phyloP scores from a whole-genome alignment of 2,113 vertebrate genomes.

The Rostratula benghalensis region DNA sequence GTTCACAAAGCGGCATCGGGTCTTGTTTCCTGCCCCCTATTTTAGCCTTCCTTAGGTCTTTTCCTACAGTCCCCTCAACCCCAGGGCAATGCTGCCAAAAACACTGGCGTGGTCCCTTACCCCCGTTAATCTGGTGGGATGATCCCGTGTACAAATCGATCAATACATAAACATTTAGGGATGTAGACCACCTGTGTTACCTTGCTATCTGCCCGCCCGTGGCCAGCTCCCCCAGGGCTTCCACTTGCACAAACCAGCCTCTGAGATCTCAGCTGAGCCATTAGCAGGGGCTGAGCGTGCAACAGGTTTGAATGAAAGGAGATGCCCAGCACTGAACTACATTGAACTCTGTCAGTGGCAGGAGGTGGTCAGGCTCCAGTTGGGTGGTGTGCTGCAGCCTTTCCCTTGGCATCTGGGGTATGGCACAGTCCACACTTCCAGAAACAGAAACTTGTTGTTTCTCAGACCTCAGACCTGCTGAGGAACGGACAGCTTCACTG shows the following conservation, averaged over 20 bases:
- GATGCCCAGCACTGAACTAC: neutral
- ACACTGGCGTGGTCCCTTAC: rapidly evolving
- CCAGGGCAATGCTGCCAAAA: neutral
- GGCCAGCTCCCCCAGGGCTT: neutral
- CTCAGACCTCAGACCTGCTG: rapidly evolving
- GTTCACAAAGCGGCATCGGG: neutral
- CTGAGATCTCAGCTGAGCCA: neutral
- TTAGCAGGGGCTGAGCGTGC: rapidly evolving
- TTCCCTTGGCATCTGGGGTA: neutral
- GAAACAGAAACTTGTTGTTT: neutral
- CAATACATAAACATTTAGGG: rapidly evolving
- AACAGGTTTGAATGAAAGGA: neutral
- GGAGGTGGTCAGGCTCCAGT: neutral
- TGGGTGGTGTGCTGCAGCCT: neutral
- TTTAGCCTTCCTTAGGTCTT: neutral
- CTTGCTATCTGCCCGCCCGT: neutral
- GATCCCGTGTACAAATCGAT: rapidly evolving
- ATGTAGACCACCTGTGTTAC: neutral
- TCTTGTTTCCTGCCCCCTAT: neutral
- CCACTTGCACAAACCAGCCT: rapidly evolving
- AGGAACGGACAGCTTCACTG: neutral
- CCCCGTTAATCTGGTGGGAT: rapidly evolving
- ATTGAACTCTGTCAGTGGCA: neutral
- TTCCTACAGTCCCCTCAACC: too few species aligned
- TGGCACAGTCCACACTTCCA: neutral